Conservation (phyloP, 2,113 vertebrate species). For the Ochotona curzoniae region DNA sequence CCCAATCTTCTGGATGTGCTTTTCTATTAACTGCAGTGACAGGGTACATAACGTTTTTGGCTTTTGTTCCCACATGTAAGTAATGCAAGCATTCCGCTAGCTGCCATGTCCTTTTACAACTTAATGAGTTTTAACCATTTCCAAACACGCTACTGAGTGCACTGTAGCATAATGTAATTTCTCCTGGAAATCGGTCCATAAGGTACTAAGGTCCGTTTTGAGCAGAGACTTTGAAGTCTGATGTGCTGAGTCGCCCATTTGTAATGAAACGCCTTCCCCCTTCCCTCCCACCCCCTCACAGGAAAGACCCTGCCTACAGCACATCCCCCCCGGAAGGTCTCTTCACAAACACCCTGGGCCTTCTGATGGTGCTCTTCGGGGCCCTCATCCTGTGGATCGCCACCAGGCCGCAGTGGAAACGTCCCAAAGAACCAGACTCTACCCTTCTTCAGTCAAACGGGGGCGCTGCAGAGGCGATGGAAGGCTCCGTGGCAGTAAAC, state of each 20-base stretch:
- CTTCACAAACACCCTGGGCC: constrained; percentile 93
- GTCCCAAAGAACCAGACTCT: constrained; percentile 87
- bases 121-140: background rate
- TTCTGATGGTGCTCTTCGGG: constrained; percentile 92
- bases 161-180: background rate
- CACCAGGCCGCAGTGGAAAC: constrained; percentile 93
- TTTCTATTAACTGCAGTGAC: constrained; percentile 36
- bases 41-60: background rate
- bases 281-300: constrained; percentile 26
- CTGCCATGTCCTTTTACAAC: constrained; percentile 34
- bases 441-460: constrained; percentile 75
- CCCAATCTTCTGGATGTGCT: background rate
- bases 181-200: background rate
- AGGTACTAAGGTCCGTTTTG: background rate
- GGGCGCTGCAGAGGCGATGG: constrained; percentile 75
- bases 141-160: constrained; percentile 5
- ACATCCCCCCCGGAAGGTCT: constrained; percentile 91
- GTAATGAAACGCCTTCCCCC: constrained; percentile 47
- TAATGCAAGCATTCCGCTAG: background rate
- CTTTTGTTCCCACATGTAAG: constrained; percentile 32
- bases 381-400: constrained; percentile 93
- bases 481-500: constrained; percentile 80
- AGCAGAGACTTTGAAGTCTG: constrained; percentile 22
- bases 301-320: constrained; percentile 84
- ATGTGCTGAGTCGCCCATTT: background rate